Evolutionary conservation across 2,797 vertebrate species (phyloP).

Genomic region (Zonotrichia albicollis): DNA sequence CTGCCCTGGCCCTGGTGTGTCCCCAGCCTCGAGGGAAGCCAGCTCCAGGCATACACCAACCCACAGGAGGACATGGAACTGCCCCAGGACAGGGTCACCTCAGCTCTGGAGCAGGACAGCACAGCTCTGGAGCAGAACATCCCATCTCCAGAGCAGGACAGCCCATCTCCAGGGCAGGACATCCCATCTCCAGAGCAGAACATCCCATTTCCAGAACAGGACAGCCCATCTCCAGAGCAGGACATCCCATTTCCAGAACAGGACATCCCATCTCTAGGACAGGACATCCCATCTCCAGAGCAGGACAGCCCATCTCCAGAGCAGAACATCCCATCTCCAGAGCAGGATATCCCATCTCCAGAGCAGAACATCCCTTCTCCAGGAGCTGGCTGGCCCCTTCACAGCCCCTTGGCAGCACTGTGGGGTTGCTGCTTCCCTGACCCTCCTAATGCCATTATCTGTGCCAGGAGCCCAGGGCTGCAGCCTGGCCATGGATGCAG

Average conservation of each 20-base stretch:
- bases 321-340: background rate
- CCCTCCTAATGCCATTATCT: background rate
- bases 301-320: background rate
- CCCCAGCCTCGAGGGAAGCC: background rate
- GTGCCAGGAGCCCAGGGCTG: background rate
- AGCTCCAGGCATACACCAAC: background rate
- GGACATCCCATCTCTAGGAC: no score
- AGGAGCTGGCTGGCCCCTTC: fast-evolving
- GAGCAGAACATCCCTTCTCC: background rate
- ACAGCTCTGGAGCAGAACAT: no score
- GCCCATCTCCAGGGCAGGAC: background rate
- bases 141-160: no score
- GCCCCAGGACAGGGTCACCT: background rate
- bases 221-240: no score
- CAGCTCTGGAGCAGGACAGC: background rate
- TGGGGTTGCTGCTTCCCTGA: background rate
- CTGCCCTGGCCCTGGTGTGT: background rate
- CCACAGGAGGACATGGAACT: fast-evolving
- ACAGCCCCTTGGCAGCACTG: background rate
- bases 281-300: no score
- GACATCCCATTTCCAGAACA: background rate
- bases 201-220: background rate
- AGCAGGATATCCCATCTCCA: background rate
- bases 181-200: no score
- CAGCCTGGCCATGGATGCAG: background rate